phyloP scores from a whole-genome alignment of 2,113 vertebrate genomes.

The Tautogolabrus adspersus region DNA sequence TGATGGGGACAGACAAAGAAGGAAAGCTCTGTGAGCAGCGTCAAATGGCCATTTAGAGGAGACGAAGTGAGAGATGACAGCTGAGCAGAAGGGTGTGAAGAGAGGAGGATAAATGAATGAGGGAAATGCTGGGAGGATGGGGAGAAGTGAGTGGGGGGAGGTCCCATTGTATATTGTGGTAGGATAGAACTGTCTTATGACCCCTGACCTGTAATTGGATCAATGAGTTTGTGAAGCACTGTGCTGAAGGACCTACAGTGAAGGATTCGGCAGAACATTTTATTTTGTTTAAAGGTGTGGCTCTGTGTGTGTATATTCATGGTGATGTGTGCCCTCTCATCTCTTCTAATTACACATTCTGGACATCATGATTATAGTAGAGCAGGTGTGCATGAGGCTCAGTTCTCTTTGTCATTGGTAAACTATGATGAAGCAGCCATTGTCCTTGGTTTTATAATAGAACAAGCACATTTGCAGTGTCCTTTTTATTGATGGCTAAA shows the following conservation, averaged over 20 bases:
- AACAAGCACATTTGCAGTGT: slow-evolving; percentile 15
- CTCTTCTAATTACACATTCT: slow-evolving; percentile 46
- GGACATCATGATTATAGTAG: slow-evolving; percentile 34
- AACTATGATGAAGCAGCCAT: slow-evolving; percentile 17
- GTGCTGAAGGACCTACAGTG: slow-evolving; percentile 69
- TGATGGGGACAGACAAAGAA: slow-evolving; percentile 72
- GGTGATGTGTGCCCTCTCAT: slow-evolving; percentile 26
- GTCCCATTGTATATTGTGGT: slow-evolving; percentile 65
- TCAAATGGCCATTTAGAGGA: slow-evolving; percentile 80
- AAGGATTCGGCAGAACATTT: slow-evolving; percentile 34
- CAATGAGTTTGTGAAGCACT: slow-evolving; percentile 52
- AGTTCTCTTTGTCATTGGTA: slow-evolving; percentile 52
- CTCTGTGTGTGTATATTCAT: slow-evolving; percentile 31
- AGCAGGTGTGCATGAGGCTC: slow-evolving; percentile 58
- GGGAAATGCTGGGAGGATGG: slow-evolving; percentile 67
- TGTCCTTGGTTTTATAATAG: slow-evolving; percentile 54
- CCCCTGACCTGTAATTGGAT: slow-evolving; percentile 75
- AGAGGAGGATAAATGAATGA: slow-evolving; percentile 71
- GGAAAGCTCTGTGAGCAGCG: slow-evolving; percentile 66
- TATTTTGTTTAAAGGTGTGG: slow-evolving; percentile 44
- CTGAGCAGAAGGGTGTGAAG: slow-evolving; percentile 76
- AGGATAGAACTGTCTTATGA: slow-evolving; percentile 68
- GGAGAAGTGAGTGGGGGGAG: slow-evolving; percentile 67
- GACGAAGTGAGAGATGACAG: slow-evolving; percentile 81
- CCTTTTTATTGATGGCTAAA: slow-evolving; percentile 22